Conservation (phyloP, 2,113 vertebrate genomes). For the Protobothrops flavoviridis region DNA sequence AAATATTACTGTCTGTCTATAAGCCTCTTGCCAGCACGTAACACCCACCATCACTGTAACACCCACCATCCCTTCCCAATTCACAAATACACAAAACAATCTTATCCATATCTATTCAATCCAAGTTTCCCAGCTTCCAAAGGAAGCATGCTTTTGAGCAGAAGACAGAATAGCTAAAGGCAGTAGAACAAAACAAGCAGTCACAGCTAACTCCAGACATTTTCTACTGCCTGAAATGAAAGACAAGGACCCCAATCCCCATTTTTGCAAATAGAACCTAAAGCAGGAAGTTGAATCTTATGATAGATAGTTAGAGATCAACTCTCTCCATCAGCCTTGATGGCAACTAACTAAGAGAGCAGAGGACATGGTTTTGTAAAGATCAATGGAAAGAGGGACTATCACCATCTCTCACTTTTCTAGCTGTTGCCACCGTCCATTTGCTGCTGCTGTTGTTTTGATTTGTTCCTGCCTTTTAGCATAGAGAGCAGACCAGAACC, state of each 20-base stretch:
- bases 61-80: background rate
- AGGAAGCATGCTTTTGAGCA: background rate
- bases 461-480: background rate
- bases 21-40: background rate
- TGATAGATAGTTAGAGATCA: background rate
- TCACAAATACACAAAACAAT: background rate
- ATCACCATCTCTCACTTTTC: background rate
- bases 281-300: background rate
- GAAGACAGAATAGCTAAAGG: background rate
- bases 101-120: background rate
- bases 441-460: background rate
- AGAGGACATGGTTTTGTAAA: background rate
- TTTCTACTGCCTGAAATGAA: background rate
- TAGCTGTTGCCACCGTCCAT: background rate
- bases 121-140: background rate
- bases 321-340: background rate
- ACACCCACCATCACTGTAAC: no score
- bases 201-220: background rate
- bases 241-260: background rate
- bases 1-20: background rate
- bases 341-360: background rate
- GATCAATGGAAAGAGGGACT: background rate
- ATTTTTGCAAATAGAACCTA: background rate
- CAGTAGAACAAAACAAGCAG: background rate
- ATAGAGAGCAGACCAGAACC: background rate